Conservation (phyloP, 2,113 vertebrate species). For the Butastur rufipennis region DNA sequence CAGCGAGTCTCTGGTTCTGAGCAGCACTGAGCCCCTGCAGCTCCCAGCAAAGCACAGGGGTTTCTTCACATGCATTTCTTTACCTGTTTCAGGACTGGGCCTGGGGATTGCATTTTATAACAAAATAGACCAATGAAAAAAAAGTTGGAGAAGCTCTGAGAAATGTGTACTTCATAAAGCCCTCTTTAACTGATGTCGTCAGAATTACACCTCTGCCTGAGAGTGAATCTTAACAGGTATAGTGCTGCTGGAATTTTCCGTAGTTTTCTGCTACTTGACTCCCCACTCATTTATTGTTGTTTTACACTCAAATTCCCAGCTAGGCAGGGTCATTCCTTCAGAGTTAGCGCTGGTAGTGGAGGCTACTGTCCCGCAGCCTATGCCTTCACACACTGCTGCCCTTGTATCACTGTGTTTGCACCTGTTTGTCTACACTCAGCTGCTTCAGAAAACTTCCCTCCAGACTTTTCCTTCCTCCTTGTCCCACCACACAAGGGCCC, state of each 20-base stretch:
- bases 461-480: conserved; percentile 29
- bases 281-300: not conserved
- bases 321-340: not conserved
- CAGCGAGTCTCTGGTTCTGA: not conserved
- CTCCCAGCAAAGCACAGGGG: not conserved
- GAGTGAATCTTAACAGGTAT: not conserved
- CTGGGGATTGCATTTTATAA: not conserved
- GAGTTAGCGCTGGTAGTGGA: not conserved
- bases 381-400: conserved; percentile 2
- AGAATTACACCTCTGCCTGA: not conserved
- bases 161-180: not conserved
- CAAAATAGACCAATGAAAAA: not conserved
- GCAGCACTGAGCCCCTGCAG: not conserved
- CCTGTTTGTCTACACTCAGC: not conserved
- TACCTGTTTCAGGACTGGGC: not conserved
- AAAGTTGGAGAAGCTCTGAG: not conserved
- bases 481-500: not conserved
- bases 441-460: conserved; percentile 21
- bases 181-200: not conserved
- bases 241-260: not conserved
- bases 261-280: not conserved
- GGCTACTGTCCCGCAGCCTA: not conserved
- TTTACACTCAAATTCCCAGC: not conserved
- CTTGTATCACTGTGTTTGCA: conserved; percentile 11
- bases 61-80: not conserved